Conservation (phyloP, 2,888 invertebrate genomes). For the Drosophila atroscutellata region DNA sequence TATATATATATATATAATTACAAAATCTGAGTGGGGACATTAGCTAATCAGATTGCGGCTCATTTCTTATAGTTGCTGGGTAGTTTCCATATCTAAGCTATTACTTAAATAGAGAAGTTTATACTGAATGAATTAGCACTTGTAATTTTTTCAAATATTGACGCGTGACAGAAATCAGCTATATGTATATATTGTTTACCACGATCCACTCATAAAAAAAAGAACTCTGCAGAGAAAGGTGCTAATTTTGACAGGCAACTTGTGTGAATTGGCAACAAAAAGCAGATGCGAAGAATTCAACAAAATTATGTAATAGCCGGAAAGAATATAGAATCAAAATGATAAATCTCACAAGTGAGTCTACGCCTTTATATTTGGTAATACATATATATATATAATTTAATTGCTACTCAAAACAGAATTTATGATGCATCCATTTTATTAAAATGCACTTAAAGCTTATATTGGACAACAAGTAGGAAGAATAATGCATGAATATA, state of each 20-base stretch:
- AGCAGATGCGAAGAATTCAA: slow-evolving; percentile 8
- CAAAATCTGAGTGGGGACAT: slow-evolving; percentile 66
- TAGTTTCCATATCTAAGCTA: neutral
- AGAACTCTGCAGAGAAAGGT: slow-evolving; percentile 52
- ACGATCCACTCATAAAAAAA: neutral
- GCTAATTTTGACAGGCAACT: slow-evolving; percentile 36
- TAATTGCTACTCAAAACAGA: neutral
- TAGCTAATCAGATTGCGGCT: slow-evolving; percentile 35
- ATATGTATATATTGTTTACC: neutral
- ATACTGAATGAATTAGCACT: slow-evolving; percentile 51
- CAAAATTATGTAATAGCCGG: slow-evolving; percentile 42
- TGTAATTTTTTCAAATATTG: slow-evolving; percentile 32
- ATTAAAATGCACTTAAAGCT: neutral
- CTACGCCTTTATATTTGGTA: neutral
- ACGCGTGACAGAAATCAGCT: slow-evolving; percentile 24
- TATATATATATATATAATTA: slow-evolving; percentile 24
- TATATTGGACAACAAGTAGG: no score
- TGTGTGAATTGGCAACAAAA: slow-evolving; percentile 22
- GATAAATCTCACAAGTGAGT: neutral
- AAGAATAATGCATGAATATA: no score
- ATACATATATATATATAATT: no score
- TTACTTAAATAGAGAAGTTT: neutral
- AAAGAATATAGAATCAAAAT: slow-evolving; percentile 1
- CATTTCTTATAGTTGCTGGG: slow-evolving; percentile 4
- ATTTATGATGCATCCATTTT: neutral